These are phyloP conservation scores for Otolemur garnettii DNA, from an alignment of 2,113 vertebrate genomes.

Conservation along the genomic window DNA sequence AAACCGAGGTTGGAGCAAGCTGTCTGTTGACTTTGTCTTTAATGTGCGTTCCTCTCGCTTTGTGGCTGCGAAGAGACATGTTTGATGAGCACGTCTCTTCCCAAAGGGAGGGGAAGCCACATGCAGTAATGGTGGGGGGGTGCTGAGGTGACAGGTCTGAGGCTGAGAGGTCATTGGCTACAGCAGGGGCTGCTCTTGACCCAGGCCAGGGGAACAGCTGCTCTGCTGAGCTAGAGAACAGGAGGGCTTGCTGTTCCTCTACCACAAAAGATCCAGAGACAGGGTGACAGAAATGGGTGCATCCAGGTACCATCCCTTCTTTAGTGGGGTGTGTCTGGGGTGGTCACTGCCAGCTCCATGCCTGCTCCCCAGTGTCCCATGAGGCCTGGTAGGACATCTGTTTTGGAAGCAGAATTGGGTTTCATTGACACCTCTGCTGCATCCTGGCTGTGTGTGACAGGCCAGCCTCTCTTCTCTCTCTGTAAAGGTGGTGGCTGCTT, in stretches of 20 bases:
- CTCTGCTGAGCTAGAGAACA: too few relatives aligned
- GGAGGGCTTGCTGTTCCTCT: neutral
- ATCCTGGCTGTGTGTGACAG: neutral
- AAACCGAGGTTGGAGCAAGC: neutral
- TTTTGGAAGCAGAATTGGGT: neutral
- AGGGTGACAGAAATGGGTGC: rapidly evolving
- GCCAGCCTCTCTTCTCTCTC: neutral
- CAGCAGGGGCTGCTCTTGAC: neutral
- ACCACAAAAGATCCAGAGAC: neutral
- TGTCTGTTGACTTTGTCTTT: neutral
- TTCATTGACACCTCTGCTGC: neutral
- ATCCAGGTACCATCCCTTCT: rapidly evolving
- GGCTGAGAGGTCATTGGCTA: neutral
- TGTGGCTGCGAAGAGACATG: neutral
- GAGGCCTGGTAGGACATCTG: neutral
- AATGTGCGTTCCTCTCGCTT: rapidly evolving
- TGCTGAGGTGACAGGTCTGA: neutral
- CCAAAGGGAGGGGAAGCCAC: neutral
- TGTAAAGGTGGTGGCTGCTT: neutral
- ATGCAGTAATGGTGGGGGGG: neutral
- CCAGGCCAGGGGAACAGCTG: neutral
- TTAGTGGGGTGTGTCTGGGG: neutral
- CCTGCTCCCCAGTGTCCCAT: rapidly evolving
- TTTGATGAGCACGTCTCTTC: neutral
- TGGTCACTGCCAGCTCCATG: neutral